Evolutionary conservation across 2,888 invertebrate species (phyloP), one percentile per base, ranked within the genome.

Genomic region (Patella depressa): DNA sequence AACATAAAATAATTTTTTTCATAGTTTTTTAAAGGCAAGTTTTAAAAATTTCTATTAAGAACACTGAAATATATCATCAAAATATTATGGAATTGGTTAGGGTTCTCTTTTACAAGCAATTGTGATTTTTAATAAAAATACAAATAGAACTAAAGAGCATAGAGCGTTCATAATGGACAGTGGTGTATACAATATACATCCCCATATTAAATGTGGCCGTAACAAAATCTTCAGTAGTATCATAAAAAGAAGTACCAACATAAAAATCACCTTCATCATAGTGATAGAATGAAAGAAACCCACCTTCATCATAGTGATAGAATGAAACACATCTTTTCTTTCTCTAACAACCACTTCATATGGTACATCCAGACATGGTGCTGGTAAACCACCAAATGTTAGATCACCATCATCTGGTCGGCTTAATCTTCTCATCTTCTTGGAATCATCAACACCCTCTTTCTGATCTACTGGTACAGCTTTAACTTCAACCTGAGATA

Each of bases 231-330:
- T 45, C 45, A 45, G 45, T 45, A 45, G 7, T 45, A 45, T 45
- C 45, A 45, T 45, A 45, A 45, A 7, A 0, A 7, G 7, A 45
- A 45, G 34, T 34, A 34, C 34, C 4, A 34, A 0, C 34, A 34
- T 29, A n/a, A n/a, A n/a, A n/a, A n/a, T 24, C 24, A 24, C 0
- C 0, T 34, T 34, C 34, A 24, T 24, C 0, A 54, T 19, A 53
- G 45, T 29, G n/a, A 17, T n/a, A 19, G 15, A 29, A 7, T 11
- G 14, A 71, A 65, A 74, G 12, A n/a, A 29, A 34, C 73, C 87
- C 86, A 95, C 95, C 94, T 96, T 96, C 97, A 98, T 98, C 91
- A 98, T 96, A 17, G 96, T 96, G 84, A 99, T 97, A 53, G 98
- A 95, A 92, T 97, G 96, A 92, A 97, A 99, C 89, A 96, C 95